Evolutionary conservation across 2,888 invertebrate genomes (phyloP), one percentile per base, ranked within the genome.

Genomic region (Cryptus armator): DNA sequence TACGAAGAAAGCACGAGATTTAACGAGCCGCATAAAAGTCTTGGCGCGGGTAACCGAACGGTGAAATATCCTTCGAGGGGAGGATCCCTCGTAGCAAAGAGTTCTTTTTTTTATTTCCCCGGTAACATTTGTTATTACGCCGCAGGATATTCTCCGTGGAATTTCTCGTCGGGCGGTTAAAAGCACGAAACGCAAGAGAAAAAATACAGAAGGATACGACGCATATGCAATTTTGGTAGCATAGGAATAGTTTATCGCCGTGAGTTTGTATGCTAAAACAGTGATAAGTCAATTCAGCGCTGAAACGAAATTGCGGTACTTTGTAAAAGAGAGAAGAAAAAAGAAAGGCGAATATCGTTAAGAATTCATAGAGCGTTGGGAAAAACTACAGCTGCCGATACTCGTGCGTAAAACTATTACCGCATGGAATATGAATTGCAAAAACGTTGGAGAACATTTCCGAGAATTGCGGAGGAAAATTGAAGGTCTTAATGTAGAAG

Each of bases 111-210:
- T 24, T 14, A 6, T 32, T 29, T 4, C 24, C 19, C 5, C 0
- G 37, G 24, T 62, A 16, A 16, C 14, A 14, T 64, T n/a, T 12
- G 75, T 51, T 66, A 24, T 51, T 29, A 37, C 4, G 2, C n/a
- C 32, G 24, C 19, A 19, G 5, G 19, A 48, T n/a, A 7, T 14
- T 14, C 14, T 37, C 66, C 0, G 12, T 2, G 2, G 43, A 3
- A 51, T 75, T 66, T 74, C 14, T n/a, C n/a, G 1, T 12, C 12
- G 62, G 62, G 14, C 19, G 10, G 56, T 10, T 24, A 19, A 24
- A 12, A 10, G 56, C 56, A 46, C 64, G 64, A 75, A 75, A 48
- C 37, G 14, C 9, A 66, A 19, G 51, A 66, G 76, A 43, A 66
- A 64, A 66, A 24, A 29, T 29, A 10, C 48, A 46, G 29, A 12